Evolutionary conservation across 2,888 invertebrate species (phyloP).

Genomic region (Drosophila paramelanica): DNA sequence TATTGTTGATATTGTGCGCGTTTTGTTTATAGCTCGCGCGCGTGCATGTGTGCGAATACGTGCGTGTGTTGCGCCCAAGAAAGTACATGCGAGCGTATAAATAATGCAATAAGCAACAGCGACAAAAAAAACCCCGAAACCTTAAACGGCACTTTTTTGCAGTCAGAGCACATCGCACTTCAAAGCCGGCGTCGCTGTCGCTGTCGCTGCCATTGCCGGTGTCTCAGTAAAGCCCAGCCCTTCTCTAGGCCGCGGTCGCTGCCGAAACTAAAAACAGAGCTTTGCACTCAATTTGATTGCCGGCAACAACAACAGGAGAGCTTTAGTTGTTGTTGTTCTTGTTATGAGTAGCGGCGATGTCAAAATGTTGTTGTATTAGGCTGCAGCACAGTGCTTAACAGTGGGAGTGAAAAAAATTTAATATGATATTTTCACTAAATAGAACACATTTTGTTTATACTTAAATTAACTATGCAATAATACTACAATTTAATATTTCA

Average conservation of each 20-base stretch:
- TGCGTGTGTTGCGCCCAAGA: conserved; percentile 41
- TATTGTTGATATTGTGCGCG: conserved; percentile 28
- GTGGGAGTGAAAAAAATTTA: neutral
- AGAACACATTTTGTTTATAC: neutral
- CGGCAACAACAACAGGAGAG: conserved; percentile 21
- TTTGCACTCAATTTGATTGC: conserved; percentile 72
- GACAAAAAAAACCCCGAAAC: conserved; percentile 65
- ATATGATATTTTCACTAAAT: neutral
- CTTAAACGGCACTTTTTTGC: conserved; percentile 76
- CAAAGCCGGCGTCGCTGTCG: conserved; percentile 47
- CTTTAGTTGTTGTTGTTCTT: conserved; percentile 26
- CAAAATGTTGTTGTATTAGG: conserved; percentile 40
- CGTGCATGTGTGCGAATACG: conserved; percentile 20
- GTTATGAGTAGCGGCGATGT: conserved; percentile 1
- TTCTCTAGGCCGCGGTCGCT: conserved; percentile 55
- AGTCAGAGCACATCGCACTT: conserved; percentile 71
- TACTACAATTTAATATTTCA: neutral
- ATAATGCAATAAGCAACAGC: conserved; percentile 71
- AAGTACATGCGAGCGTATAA: conserved; percentile 59
- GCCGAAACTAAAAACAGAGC: conserved; percentile 61
- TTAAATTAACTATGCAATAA: neutral
- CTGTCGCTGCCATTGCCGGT: conserved; percentile 11
- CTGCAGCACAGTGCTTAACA: conserved; percentile 38
- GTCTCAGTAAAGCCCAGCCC: conserved; percentile 31
- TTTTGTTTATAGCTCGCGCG: conserved; percentile 63